Percentiles rank a stretch among this genome's conserved stretches.
These are phyloP conservation scores for Erethizon dorsatum DNA, from an alignment of 2,797 vertebrate species.

Conservation along the genomic window DNA sequence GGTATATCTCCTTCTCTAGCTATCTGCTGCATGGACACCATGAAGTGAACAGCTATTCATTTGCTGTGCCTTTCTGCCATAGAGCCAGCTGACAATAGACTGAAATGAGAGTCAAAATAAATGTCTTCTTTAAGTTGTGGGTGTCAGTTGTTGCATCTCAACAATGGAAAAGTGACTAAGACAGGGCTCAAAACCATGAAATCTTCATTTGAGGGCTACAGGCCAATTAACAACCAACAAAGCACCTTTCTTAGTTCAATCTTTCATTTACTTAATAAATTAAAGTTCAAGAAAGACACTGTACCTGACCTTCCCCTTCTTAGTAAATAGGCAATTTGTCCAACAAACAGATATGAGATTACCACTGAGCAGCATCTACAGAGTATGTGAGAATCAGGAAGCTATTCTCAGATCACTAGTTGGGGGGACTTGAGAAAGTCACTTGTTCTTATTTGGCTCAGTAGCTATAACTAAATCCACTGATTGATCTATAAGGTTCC, in stretches of 20 bases:
- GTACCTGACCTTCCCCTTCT: slow-evolving; percentile 4
- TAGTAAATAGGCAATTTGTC: slow-evolving; percentile 2
- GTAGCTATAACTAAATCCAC: neutral
- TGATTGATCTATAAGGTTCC: neutral
- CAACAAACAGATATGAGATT: slow-evolving; percentile 23
- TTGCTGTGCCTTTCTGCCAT: neutral
- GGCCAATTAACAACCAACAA: slow-evolving; percentile 46
- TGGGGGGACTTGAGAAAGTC: neutral
- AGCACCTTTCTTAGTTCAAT: neutral
- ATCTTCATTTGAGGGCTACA: slow-evolving; percentile 50
- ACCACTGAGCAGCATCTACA: neutral
- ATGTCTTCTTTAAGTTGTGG: neutral
- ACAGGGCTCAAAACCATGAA: neutral
- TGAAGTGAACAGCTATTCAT: neutral
- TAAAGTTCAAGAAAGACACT: slow-evolving; percentile 7
- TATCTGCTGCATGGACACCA: neutral
- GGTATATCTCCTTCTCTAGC: neutral
- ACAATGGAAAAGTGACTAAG: neutral
- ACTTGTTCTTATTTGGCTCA: neutral
- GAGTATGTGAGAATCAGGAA: neutral
- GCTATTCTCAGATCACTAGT: neutral
- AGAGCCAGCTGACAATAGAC: neutral
- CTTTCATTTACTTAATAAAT: slow-evolving; percentile 58
- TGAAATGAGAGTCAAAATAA: neutral
- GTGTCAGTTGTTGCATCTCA: neutral